Percentiles rank a stretch among this genome's conserved stretches.
phyloP scores from a whole-genome alignment of 2,113 vertebrate species.

The Odobenus rosmarus region DNA sequence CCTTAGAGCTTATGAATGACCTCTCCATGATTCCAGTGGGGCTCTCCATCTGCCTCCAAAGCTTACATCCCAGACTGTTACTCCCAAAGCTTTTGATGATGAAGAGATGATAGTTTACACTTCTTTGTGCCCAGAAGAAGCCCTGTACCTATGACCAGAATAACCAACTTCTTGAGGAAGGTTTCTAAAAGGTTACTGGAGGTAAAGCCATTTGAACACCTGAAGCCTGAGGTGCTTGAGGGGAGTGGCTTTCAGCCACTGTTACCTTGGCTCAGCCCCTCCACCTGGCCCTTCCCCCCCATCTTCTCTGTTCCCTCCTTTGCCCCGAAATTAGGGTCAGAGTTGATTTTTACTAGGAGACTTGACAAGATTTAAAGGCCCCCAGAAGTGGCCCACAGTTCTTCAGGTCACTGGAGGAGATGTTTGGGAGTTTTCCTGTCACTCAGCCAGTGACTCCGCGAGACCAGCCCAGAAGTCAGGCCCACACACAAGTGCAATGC shows the following conservation, averaged over 20 bases:
- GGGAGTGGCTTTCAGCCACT: neutral
- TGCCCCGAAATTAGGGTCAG: neutral
- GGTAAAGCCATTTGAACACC: neutral
- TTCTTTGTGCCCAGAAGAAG: neutral
- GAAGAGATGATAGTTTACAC: neutral
- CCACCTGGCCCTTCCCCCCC: neutral
- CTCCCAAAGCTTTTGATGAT: neutral
- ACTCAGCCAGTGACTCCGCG: neutral
- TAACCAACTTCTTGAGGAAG: neutral
- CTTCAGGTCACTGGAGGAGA: neutral
- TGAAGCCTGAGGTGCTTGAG: neutral
- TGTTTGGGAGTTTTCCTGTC: neutral
- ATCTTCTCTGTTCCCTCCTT: neutral
- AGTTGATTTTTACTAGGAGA: neutral
- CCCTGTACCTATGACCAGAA: neutral
- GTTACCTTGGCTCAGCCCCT: neutral
- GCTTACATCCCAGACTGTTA: neutral
- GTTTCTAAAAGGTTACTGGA: neutral
- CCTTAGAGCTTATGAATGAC: neutral
- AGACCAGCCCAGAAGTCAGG: neutral
- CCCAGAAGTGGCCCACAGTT: neutral
- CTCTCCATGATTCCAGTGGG: neutral
- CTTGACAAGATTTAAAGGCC: neutral
- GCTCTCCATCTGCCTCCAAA: neutral
- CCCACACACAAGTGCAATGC: rapidly evolving